These are phyloP conservation scores for Rissa tridactyla DNA, from an alignment of 2,113 vertebrate genomes.

Conservation along the genomic window DNA sequence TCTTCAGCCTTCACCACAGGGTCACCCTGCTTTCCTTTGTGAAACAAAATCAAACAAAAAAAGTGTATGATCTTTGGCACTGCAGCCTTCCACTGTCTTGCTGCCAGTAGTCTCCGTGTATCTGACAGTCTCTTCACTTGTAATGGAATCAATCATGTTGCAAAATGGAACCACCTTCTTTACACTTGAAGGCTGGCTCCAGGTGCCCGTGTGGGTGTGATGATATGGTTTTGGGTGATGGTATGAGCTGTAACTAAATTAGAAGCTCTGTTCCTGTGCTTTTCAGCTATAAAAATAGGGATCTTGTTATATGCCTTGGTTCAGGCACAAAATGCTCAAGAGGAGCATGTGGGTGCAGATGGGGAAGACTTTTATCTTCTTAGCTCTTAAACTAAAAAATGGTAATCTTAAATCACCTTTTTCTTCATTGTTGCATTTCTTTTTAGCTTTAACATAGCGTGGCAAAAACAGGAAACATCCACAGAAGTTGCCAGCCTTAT, in stretches of 20 bases:
- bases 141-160: neutral
- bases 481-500: neutral
- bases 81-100: neutral
- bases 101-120: neutral
- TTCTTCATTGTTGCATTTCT: neutral
- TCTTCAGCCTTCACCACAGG: neutral
- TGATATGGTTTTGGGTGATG: neutral
- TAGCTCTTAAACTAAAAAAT: neutral
- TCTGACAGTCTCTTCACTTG: neutral
- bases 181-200: neutral
- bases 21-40: neutral
- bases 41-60: neutral
- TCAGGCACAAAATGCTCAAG: neutral
- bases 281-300: conserved; percentile 31
- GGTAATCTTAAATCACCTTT: neutral
- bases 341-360: neutral
- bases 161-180: neutral
- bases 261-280: conserved; percentile 16
- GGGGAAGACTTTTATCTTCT: neutral
- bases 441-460: neutral
- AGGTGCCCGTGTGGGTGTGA: conserved; percentile 15
- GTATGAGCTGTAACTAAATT: neutral
- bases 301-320: neutral
- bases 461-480: neutral
- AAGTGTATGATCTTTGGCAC: neutral